Evolutionary conservation across 92 coral and sea anemone genomes (phyloP).

Genomic region (Metridium senile): DNA sequence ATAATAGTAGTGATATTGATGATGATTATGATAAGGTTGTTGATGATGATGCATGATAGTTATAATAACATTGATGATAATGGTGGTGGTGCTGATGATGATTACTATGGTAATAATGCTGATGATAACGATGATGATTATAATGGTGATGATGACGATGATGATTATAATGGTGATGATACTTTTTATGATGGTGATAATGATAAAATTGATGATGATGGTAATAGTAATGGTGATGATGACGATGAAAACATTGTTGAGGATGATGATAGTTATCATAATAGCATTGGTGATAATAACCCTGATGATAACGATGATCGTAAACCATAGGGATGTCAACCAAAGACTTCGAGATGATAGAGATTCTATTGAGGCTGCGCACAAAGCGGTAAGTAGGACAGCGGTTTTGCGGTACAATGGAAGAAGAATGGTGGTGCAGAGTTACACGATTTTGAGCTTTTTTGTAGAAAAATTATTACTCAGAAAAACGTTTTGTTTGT

Average conservation of each 20-base stretch:
- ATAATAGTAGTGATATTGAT: background rate
- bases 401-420: background rate
- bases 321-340: slow-evolving; percentile 41
- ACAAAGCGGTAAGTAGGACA: slow-evolving; percentile 84
- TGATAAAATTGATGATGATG: background rate
- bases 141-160: background rate
- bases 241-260: background rate
- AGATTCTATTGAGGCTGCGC: slow-evolving; percentile 97
- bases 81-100: background rate
- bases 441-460: no score
- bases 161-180: background rate
- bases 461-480: background rate
- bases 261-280: background rate
- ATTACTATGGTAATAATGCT: background rate
- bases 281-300: no score
- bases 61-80: no score
- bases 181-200: background rate
- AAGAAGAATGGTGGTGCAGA: background rate
- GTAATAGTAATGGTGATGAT: background rate
- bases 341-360: slow-evolving; percentile 96
- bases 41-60: background rate
- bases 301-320: background rate
- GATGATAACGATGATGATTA: background rate
- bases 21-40: slow-evolving; percentile 55
- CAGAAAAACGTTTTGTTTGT: background rate